Evolutionary conservation across 2,113 vertebrate genomes (phyloP).

Genomic region (Natator depressus): DNA sequence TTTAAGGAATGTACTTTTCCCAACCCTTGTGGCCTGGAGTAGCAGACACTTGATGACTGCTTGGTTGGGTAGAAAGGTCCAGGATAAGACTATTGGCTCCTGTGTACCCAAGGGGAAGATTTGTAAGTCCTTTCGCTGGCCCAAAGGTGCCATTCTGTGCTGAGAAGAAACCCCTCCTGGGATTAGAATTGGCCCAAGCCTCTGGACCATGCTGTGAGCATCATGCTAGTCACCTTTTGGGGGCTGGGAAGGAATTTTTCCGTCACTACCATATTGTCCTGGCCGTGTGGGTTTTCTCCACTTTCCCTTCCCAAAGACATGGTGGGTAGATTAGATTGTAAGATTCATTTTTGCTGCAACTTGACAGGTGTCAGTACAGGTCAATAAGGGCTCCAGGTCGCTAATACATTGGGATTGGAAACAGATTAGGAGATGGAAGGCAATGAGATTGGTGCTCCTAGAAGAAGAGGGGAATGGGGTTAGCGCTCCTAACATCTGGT

Average conservation of each 20-base stretch:
- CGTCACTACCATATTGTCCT: background rate
- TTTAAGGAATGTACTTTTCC: background rate
- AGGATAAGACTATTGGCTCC: background rate
- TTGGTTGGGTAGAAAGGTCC: background rate
- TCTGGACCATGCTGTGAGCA: background rate
- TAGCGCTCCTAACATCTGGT: background rate
- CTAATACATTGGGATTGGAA: background rate
- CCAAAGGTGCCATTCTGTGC: background rate
- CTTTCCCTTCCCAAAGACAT: background rate
- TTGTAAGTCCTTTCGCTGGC: background rate
- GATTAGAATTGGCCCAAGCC: background rate
- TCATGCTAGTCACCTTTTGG: fast-evolving
- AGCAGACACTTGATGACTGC: background rate
- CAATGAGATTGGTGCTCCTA: background rate
- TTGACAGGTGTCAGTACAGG: fast-evolving
- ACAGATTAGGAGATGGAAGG: background rate
- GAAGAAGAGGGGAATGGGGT: background rate
- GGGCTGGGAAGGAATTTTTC: background rate
- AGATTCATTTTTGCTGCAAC: background rate
- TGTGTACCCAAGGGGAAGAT: background rate
- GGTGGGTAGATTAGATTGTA: background rate
- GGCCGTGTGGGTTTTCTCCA: background rate
- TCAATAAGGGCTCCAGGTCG: background rate
- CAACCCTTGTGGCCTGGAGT: background rate
- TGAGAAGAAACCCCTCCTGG: background rate